A percentile compares a stretch with the other conserved stretches of the same genome.
phyloP scores from a whole-genome alignment of 2,888 invertebrate species.

The Mylabris sibirica region DNA sequence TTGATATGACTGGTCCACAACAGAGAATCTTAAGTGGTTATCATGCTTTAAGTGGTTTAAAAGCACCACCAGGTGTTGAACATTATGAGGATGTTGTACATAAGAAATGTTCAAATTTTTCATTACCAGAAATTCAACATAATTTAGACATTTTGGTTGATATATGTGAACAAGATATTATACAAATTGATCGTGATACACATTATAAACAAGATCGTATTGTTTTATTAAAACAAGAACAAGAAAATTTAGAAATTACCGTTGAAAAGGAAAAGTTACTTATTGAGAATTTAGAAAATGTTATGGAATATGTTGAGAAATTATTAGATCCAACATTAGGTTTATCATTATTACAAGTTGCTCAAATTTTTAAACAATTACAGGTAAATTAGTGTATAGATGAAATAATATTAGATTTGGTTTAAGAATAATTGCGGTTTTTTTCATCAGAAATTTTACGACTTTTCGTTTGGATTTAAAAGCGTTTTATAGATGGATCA shows the following conservation, averaged over 20 bases:
- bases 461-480: too few relatives aligned
- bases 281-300: slow-evolving; percentile 74
- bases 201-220: slow-evolving; percentile 81
- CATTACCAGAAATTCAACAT: slow-evolving; percentile 88
- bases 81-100: slow-evolving; percentile 72
- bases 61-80: slow-evolving; percentile 65
- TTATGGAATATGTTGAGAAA: slow-evolving; percentile 72
- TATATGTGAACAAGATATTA: slow-evolving; percentile 94
- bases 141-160: slow-evolving; percentile 92
- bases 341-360: slow-evolving; percentile 67
- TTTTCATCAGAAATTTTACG: too few relatives aligned
- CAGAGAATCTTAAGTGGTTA: slow-evolving; percentile 91
- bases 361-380: slow-evolving; percentile 66
- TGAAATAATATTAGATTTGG: not conserved
- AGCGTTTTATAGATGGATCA: too few relatives aligned
- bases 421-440: not conserved
- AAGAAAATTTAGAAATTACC: slow-evolving; percentile 72
- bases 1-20: slow-evolving; percentile 98
- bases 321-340: slow-evolving; percentile 64
- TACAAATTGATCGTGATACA: slow-evolving; percentile 81
- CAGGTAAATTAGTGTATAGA: slow-evolving; percentile 59
- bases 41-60: slow-evolving; percentile 82
- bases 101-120: slow-evolving; percentile 72
- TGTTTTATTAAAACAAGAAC: slow-evolving; percentile 81
- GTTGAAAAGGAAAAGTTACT: slow-evolving; percentile 77